Evolutionary conservation across 2,888 invertebrate genomes (phyloP), one percentile per base, ranked within the genome.

Genomic region (Tortrix viridana): DNA sequence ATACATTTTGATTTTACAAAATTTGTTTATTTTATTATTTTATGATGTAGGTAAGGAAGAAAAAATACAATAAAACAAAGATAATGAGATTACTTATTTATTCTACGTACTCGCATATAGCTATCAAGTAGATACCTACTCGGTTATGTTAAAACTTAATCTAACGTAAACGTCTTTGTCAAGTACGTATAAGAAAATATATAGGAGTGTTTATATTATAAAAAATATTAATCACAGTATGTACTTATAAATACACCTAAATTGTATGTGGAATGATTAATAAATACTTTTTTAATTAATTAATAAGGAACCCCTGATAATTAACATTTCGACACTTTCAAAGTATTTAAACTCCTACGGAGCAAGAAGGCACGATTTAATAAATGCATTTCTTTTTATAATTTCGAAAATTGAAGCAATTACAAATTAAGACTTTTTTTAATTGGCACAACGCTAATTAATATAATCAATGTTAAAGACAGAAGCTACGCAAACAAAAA

Each of bases 101-200:
- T 81, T 84, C 84, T 88, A 89, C 79, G 86, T 85, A 89, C 86
- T 88, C 88, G 77, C 85, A 85, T 76, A 85, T 82, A 88, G 82
- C 71, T 69, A 75, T 64, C 68, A 56, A 70, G 74, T 73, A 81
- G 82, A 80, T 79, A 63, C 63, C 57, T 62, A 62, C 57, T 47
- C 47, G 53, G 57, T 58, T 53, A 58, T 52, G 71, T 82, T 78
- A 86, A 83, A 89, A 88, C 84, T 89, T 89, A 88, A 84, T 79
- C 74, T 79, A 74, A 75, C 76, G 81, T 74, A 77, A 79, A 32
- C 80, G 81, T 77, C 79, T 77, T 82, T 79, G 70, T 81, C 76
- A 70, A 82, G 79, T 81, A 83, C 76, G 76, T 79, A 75, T 82
- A 82, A 69, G 79, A 85, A 82, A 84, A 86, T 81, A 81, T 82